These are phyloP conservation scores for Microctenopoma steveboyesi DNA, from an alignment of 2,797 vertebrate species.

Conservation along the genomic window DNA sequence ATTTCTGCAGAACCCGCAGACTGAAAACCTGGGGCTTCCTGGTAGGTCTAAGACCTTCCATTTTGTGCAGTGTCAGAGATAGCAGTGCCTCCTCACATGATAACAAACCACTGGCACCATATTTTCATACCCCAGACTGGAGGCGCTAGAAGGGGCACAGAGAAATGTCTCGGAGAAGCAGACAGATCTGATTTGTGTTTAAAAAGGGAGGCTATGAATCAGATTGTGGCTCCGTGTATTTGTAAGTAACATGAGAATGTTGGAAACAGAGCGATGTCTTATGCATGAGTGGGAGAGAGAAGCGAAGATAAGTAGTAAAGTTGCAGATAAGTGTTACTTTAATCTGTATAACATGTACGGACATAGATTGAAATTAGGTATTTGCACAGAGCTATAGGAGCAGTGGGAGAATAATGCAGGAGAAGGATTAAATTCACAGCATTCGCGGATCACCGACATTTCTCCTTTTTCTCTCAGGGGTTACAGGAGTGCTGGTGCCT, in stretches of 20 bases:
- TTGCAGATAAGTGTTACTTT: slow-evolving; percentile 31
- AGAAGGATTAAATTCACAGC: not conserved
- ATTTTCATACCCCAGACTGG: slow-evolving; percentile 48
- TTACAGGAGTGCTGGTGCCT: too few relatives aligned
- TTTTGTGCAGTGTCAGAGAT: slow-evolving; percentile 49
- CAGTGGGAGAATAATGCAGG: not conserved
- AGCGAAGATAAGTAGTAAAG: slow-evolving; percentile 28
- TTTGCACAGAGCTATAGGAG: slow-evolving; percentile 4
- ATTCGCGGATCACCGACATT: not conserved
- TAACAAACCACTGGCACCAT: slow-evolving; percentile 56
- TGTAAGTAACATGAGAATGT: slow-evolving; percentile 63
- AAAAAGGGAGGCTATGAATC: slow-evolving; percentile 66
- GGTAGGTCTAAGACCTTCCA: slow-evolving; percentile 50
- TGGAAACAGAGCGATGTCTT: slow-evolving; percentile 52
- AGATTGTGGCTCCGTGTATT: slow-evolving; percentile 65
- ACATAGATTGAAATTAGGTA: slow-evolving; percentile 1
- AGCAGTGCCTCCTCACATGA: slow-evolving; percentile 39
- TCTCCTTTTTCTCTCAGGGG: too few relatives aligned
- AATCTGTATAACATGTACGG: slow-evolving; percentile 13
- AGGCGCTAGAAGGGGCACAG: slow-evolving; percentile 24
- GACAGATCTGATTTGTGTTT: slow-evolving; percentile 59
- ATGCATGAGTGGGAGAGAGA: slow-evolving; percentile 26
- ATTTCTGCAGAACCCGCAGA: slow-evolving; percentile 28
- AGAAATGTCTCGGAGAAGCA: slow-evolving; percentile 38
- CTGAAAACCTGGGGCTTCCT: slow-evolving; percentile 29